Evolutionary conservation across 2,888 invertebrate species (phyloP).

Genomic region (Ichneumon xanthorius): DNA sequence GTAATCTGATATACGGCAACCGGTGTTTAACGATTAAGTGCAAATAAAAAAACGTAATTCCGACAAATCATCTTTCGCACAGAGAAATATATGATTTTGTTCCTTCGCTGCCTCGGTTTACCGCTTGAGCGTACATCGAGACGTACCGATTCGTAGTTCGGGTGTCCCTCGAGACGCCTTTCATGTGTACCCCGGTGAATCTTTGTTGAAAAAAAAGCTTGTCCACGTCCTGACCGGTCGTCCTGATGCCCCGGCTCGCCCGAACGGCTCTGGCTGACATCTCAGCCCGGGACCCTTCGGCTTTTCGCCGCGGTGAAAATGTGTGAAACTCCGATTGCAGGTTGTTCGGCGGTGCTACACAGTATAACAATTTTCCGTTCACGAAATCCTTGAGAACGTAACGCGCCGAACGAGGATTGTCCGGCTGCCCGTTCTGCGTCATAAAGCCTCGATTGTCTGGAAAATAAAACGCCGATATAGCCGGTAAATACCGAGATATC

Average conservation of each 20-base stretch:
- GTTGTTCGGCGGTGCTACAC: conserved; percentile 92
- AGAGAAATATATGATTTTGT: background rate
- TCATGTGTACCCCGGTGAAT: conserved; percentile 85
- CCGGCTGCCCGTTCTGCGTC: conserved; percentile 98
- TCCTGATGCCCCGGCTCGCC: conserved; percentile 86
- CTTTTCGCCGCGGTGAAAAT: conserved; percentile 86
- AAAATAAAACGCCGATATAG: conserved; percentile 40
- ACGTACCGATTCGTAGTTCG: conserved; percentile 43
- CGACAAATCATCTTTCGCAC: no score
- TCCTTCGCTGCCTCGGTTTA: background rate
- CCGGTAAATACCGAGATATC: background rate
- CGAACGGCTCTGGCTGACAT: conserved; percentile 86
- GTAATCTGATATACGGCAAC: background rate
- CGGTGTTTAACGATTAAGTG: no score
- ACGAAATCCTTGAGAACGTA: conserved; percentile 96
- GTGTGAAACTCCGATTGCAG: conserved; percentile 88
- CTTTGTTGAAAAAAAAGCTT: conserved; percentile 86
- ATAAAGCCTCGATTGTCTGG: conserved; percentile 97
- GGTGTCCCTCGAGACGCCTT: conserved; percentile 83
- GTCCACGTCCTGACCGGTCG: conserved; percentile 87
- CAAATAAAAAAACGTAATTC: background rate
- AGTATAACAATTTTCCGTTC: conserved; percentile 93
- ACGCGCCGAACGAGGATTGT: conserved; percentile 95
- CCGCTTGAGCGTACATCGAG: background rate
- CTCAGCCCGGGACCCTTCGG: conserved; percentile 82